phyloP scores from a whole-genome alignment of 2,113 vertebrate species.

The Chloropsis cyanopogon region DNA sequence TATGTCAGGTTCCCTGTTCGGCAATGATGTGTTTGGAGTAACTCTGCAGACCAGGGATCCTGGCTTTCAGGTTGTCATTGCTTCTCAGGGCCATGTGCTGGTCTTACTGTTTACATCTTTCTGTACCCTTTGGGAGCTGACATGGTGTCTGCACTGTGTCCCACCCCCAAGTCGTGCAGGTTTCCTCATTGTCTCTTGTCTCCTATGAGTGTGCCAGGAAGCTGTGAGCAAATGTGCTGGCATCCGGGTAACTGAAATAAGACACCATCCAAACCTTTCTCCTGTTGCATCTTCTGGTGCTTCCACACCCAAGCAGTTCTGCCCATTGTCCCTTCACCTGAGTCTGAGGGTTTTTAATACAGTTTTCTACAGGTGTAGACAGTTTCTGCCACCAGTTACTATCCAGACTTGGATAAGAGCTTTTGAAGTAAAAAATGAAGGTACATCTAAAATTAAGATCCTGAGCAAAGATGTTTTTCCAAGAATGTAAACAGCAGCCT shows the following conservation, averaged over 20 bases:
- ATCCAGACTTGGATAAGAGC: background rate
- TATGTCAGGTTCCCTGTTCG: background rate
- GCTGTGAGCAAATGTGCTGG: background rate
- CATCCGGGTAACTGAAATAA: background rate
- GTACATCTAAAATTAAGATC: background rate
- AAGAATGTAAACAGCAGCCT: background rate
- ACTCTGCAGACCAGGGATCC: background rate
- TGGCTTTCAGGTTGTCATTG: background rate
- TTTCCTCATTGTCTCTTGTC: background rate
- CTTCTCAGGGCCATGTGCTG: background rate
- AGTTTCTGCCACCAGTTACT: background rate
- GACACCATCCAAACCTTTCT: background rate
- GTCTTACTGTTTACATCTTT: background rate
- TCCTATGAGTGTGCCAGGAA: background rate
- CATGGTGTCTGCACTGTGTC: background rate
- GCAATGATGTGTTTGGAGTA: background rate
- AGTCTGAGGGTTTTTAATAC: background rate
- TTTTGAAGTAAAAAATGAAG: background rate
- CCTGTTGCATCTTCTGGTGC: background rate
- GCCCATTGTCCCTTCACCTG: background rate
- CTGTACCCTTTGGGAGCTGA: background rate
- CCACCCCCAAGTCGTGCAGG: background rate
- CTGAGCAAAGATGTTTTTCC: background rate
- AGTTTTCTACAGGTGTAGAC: background rate
- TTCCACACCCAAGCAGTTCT: background rate